These are phyloP conservation scores for Drosophila buzzatii DNA, from an alignment of 2,888 invertebrate species.

Conservation along the genomic window DNA sequence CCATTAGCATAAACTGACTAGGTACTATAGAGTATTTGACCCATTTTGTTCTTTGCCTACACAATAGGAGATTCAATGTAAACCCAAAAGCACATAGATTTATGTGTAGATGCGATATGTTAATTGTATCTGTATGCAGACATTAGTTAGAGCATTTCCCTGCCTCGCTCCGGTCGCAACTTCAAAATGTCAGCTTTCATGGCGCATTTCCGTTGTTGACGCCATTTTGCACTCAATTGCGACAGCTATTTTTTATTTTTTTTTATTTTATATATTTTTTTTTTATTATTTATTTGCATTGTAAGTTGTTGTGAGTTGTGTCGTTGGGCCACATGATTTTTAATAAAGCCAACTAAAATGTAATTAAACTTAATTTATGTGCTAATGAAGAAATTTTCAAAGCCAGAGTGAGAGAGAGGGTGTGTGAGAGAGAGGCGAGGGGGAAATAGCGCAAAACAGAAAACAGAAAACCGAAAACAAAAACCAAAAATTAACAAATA, in stretches of 20 bases:
- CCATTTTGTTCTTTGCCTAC: not conserved
- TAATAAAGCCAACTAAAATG: constrained; percentile 76
- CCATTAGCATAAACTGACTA: too few relatives aligned
- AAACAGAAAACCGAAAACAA: constrained; percentile 22
- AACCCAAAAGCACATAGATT: not conserved
- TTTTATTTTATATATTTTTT: constrained; percentile 2
- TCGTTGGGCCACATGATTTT: constrained; percentile 60
- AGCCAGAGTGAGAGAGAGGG: not conserved
- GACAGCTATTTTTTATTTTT: constrained; percentile 19
- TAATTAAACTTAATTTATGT: constrained; percentile 80
- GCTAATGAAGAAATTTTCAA: constrained; percentile 81
- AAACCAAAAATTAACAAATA: constrained; percentile 67
- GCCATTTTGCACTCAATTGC: constrained; percentile 48
- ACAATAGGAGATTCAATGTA: not conserved
- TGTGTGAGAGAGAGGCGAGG: constrained; percentile 16
- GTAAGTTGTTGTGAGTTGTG: constrained; percentile 20
- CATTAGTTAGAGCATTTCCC: constrained; percentile 6
- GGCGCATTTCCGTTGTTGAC: constrained; percentile 51
- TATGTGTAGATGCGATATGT: not conserved
- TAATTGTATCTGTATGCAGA: not conserved
- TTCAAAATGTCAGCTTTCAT: constrained; percentile 29
- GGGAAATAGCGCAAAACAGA: not conserved
- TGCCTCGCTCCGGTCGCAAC: not conserved
- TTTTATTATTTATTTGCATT: constrained; percentile 15
- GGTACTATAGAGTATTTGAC: not conserved